Evolutionary conservation across 35 echinoderm and acorn worm species (phyloP), one percentile per base, ranked within the genome.

Genomic region (Lytechinus pictus): DNA sequence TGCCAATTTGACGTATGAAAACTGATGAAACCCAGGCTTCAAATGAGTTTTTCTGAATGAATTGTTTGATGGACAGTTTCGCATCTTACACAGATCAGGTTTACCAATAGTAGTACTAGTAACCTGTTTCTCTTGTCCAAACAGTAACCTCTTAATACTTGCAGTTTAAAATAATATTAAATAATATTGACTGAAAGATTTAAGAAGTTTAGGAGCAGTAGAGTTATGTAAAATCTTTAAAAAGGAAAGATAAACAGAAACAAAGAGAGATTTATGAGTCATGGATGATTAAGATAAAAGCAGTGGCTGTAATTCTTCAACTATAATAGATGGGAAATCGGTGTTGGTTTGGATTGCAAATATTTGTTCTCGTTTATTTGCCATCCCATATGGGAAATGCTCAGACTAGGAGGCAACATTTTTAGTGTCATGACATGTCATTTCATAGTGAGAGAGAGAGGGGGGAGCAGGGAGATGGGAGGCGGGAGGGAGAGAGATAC

Each of bases 301-400:
- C 33, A 44, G 33, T 24, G 66, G 6, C 19, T 24, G 66, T 79
- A 79, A 79, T 79, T 79, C 66, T 8, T 79, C 66, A 79, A 79
- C 66, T 24, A 79, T 79, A 79, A 79, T 79, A 79, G 66, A 79
- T 79, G 66, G 66, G 66, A 79, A 79, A 79, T 79, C 66, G 21
- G 14, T 24, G 21, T 79, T 79, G 66, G 66, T 79, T 79, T 79
- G 66, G 66, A 79, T 79, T 24, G 66, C 66, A 79, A 79, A 79
- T 79, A 79, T 79, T 79, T 79, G 66, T 79, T n/a, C 66, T 79
- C 66, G n/a, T 79, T 79, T 79, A 79, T 24, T 24, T 16, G 10
- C 14, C 66, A 79, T 79, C 66, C 19, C 66, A 79, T 8, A 79
- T 79, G 66, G 66, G 66, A 79, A 79, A 79, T 79, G 14, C 66